A percentile compares a stretch with the other conserved stretches of the same genome.
Conservation (phyloP, 2,113 vertebrate genomes). For the Bettongia penicillata region DNA sequence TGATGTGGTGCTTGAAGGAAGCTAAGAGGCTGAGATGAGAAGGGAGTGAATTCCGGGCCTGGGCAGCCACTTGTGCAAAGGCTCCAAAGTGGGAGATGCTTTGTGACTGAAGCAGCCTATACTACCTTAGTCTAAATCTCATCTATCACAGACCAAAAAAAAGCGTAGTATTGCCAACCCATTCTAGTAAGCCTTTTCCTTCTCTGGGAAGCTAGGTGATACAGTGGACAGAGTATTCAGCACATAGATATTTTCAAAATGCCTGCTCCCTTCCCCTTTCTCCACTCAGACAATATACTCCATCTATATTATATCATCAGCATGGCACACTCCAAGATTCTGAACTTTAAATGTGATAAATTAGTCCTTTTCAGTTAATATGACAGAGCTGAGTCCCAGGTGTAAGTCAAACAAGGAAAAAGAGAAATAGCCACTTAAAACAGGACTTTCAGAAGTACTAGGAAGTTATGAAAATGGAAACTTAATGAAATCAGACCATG, state of each 20-base stretch:
- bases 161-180: background rate
- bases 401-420: conserved; percentile 43
- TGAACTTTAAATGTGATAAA: conserved; percentile 61
- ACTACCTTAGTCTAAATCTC: background rate
- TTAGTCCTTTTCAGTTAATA: conserved; percentile 46
- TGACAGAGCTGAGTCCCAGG: background rate
- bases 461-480: conserved; percentile 23
- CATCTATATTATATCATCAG: background rate
- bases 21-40: background rate
- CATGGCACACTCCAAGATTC: conserved; percentile 21
- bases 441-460: conserved; percentile 35
- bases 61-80: background rate
- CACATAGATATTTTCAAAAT: background rate
- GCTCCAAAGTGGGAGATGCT: background rate
- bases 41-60: background rate
- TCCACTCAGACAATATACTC: background rate
- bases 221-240: background rate
- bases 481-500: background rate
- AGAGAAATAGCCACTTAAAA: conserved; percentile 31
- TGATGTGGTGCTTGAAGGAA: background rate
- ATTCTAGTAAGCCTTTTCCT: background rate
- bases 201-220: background rate
- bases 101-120: background rate
- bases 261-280: background rate
- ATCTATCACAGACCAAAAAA: background rate